These are phyloP conservation scores for Heliothis subflexa DNA, from an alignment of 1,140 invertebrate genomes.

Conservation along the genomic window DNA sequence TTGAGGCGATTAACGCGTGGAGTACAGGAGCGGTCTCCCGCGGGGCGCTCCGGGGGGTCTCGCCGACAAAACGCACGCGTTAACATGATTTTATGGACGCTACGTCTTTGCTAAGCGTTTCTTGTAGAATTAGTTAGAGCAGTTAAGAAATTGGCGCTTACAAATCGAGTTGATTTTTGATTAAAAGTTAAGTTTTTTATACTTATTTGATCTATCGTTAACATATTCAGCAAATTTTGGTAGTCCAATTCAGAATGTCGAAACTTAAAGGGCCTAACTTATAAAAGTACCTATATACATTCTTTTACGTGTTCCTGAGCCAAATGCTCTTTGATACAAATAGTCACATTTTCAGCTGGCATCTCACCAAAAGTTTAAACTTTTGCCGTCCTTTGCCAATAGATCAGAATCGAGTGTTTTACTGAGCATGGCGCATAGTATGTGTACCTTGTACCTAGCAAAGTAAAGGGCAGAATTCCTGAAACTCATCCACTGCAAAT, in stretches of 20 bases:
- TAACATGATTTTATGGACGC: slow-evolving; percentile 49
- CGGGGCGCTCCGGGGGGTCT: slow-evolving; percentile 66
- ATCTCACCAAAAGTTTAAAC: slow-evolving; percentile 25
- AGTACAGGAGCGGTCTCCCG: slow-evolving; percentile 73
- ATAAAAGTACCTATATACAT: too few relatives aligned
- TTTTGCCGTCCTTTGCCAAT: slow-evolving; percentile 5
- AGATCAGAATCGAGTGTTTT: slow-evolving; percentile 5
- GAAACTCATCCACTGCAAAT: too few relatives aligned
- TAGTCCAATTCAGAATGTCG: too few relatives aligned
- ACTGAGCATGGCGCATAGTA: too few relatives aligned
- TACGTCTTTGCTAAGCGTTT: slow-evolving; percentile 50
- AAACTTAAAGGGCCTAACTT: too few relatives aligned
- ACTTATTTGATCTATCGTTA: too few relatives aligned
- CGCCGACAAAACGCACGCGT: slow-evolving; percentile 52
- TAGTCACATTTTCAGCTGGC: slow-evolving; percentile 11
- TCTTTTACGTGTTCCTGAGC: background rate
- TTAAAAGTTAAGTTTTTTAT: too few relatives aligned
- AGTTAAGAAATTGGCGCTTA: background rate
- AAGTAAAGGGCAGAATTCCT: background rate
- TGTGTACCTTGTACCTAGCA: too few relatives aligned
- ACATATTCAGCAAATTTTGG: too few relatives aligned
- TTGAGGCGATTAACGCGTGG: slow-evolving; percentile 68
- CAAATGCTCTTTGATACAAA: slow-evolving; percentile 21
- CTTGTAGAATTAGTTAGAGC: slow-evolving; percentile 28
- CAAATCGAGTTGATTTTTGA: background rate